Base-by-base conservation (phyloP, 2,888 invertebrate genomes). In the Cryptosula pallasiana region DNA sequence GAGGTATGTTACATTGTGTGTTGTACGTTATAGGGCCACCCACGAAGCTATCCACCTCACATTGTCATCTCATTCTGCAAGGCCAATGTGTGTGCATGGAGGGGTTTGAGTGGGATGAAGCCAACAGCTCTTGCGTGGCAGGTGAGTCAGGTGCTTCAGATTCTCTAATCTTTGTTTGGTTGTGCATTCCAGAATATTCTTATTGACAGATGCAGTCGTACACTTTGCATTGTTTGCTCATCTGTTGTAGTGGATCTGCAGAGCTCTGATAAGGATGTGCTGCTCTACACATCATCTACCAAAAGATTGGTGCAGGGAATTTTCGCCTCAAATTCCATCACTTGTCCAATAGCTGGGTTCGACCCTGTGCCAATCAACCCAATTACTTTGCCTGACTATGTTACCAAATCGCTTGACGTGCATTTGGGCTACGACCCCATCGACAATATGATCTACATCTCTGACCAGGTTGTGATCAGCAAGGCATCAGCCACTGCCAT, bases 61-160 rank as follows among this genome's bases (percentile, higher is more conserved):
- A 63, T 9, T 9, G 63, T 63, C 63, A 63, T 34, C 63, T 63
- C 32, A 32, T 63, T 2, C 63, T 63, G 63, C 63, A 63, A 34
- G 32, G 32, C 2, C 25, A 5, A 27, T 32, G 25, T 25, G n/a
- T n/a, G 2, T 63, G 63, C 32, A 63, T 63, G 63, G 63, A 63
- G 32, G 63, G 63, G 9, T 63, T 32, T 63, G 27, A 27, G 27
- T 13, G 25, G 63, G 34, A 63, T 25, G 13, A 20, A 2, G 63
- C 2, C 29, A 34, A n/a, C 63, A 63, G 27, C 13, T 23, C 9
- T n/a, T 63, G 63, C 34, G 13, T 32, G 16, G 29, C 25, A 63
- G 27, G 63, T 63, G 20, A 32, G 63, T 63, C n/a, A n/a, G n/a
- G n/a, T n/a, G n/a, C n/a, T n/a, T n/a, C n/a, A n/a, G n/a, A n/a